These are phyloP conservation scores for Balaeniceps rex DNA, from an alignment of 2,113 vertebrate species.

Conservation along the genomic window DNA sequence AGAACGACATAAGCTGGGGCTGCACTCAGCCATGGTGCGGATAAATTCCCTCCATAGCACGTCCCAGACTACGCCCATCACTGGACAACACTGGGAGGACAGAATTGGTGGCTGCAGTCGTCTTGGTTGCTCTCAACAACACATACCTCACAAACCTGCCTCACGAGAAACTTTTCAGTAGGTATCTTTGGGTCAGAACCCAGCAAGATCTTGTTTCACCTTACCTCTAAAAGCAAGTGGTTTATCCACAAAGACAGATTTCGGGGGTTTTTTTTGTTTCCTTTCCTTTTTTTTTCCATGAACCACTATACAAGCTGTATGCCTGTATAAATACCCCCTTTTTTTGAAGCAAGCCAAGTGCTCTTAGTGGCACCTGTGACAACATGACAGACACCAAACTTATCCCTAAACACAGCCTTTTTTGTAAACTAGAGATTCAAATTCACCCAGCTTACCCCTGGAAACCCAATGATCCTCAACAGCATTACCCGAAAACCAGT, in stretches of 20 bases:
- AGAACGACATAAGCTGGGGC: not conserved
- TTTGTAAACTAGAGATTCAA: conserved; percentile 3
- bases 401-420: not conserved
- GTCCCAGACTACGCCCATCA: not conserved
- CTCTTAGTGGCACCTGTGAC: not conserved
- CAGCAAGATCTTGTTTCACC: not conserved
- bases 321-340: not conserved
- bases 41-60: not conserved
- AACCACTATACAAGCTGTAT: not conserved
- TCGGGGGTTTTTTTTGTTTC: not conserved
- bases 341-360: not conserved
- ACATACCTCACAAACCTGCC: not conserved
- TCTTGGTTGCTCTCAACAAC: not conserved
- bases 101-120: not conserved
- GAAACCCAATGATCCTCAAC: not conserved
- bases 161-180: not conserved
- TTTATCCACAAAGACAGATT: not conserved
- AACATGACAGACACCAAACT: not conserved
- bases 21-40: not conserved
- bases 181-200: not conserved
- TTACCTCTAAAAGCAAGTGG: not conserved
- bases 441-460: not conserved
- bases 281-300: not conserved
- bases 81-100: not conserved
- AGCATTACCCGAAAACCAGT: not conserved